phyloP scores from a whole-genome alignment of 2,888 invertebrate species.

The Xylophagus ater region DNA sequence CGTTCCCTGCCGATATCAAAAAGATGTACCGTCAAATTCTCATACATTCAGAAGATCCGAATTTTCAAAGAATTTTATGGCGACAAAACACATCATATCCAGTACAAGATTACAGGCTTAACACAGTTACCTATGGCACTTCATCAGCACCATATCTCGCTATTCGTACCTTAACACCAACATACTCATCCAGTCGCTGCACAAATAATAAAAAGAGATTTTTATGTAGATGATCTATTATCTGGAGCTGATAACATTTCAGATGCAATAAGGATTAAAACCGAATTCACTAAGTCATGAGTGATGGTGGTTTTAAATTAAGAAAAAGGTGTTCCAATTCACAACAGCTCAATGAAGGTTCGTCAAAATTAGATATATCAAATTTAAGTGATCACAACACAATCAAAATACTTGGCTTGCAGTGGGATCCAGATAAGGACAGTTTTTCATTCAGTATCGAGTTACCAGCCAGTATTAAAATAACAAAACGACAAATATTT shows the following conservation, averaged over 20 bases:
- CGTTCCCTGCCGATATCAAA: constrained; percentile 9
- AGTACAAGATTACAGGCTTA: neutral
- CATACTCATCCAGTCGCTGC: neutral
- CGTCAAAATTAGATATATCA: neutral
- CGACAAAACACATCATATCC: constrained; percentile 8
- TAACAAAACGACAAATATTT: constrained; percentile 4
- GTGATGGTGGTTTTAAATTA: no score
- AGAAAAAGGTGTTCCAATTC: neutral
- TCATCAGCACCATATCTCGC: constrained; percentile 6
- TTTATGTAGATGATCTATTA: constrained; percentile 5
- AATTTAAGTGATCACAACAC: neutral
- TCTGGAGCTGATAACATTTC: neutral
- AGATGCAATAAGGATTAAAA: neutral
- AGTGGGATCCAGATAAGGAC: no score
- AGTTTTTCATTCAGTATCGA: no score
- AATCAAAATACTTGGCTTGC: neutral
- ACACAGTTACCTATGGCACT: constrained; percentile 9
- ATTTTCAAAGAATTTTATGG: constrained; percentile 9
- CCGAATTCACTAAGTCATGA: neutral
- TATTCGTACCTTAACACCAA: constrained; percentile 5
- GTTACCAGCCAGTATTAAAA: no score
- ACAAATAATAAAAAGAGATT: neutral
- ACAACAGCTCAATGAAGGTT: neutral
- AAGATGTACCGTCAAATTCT: constrained; percentile 17
- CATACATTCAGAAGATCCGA: constrained; percentile 6